Evolutionary conservation across 2,888 invertebrate species (phyloP).

Genomic region (Caenorhabditis wallacei): DNA sequence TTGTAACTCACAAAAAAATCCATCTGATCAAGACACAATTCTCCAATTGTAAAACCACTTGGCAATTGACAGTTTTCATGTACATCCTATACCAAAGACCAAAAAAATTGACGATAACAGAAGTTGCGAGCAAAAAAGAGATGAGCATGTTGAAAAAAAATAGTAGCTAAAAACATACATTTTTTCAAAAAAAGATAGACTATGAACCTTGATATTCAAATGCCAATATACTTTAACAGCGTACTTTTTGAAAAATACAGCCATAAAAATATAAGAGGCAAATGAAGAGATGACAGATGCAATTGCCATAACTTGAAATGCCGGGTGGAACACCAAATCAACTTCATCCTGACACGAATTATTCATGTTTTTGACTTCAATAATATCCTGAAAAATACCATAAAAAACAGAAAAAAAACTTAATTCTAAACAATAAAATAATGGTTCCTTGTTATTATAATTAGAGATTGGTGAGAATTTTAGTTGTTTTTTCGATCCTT

Average conservation of each 20-base stretch:
- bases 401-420: no score
- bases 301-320: conserved; percentile 7
- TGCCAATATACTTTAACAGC: conserved; percentile 23
- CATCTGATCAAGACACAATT: conserved; percentile 10
- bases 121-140: conserved; percentile 16
- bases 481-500: no score
- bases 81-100: conserved; percentile 22
- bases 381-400: no score
- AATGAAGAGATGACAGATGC: neutral
- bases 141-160: conserved; percentile 31
- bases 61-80: neutral
- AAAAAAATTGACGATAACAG: conserved; percentile 10
- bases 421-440: no score
- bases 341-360: conserved; percentile 12
- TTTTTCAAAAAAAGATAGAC: neutral
- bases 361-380: conserved; percentile 15
- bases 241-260: conserved; percentile 14
- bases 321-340: conserved; percentile 22
- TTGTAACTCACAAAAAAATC: conserved; percentile 34
- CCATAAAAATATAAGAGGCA: conserved; percentile 19
- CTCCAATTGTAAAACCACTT: conserved; percentile 1
- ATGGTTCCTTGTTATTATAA: no score
- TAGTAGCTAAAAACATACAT: conserved; percentile 11
- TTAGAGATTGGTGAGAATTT: no score
- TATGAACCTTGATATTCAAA: conserved; percentile 30